A percentile compares a stretch with the other conserved stretches of the same genome.
Evolutionary conservation across 2,797 vertebrate genomes (phyloP).

Genomic region (Psittacula echo): DNA sequence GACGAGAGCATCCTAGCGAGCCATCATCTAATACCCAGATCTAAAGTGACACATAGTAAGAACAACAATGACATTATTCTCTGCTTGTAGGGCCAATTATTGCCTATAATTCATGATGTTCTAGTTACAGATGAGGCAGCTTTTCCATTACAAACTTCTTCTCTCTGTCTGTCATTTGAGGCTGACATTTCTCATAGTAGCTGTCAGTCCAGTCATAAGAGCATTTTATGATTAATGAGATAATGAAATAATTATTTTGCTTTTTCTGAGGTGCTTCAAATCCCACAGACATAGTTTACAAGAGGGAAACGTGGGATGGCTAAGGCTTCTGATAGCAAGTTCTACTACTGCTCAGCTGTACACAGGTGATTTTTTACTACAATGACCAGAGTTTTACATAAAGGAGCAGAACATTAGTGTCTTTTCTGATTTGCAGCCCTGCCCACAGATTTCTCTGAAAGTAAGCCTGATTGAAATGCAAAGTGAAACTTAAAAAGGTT

Average conservation of each 20-base stretch:
- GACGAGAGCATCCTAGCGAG: neutral
- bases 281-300: neutral
- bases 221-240: conserved; percentile 27
- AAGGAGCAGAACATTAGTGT: neutral
- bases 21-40: neutral
- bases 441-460: neutral
- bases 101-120: conserved; percentile 3
- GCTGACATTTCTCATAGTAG: conserved; percentile 15
- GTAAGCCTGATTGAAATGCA: neutral
- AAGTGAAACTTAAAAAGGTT: neutral
- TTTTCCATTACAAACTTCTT: conserved; percentile 17
- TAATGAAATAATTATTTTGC: neutral
- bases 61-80: conserved; percentile 1
- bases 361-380: neutral
- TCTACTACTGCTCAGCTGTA: neutral
- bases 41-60: conserved; percentile 3
- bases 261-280: neutral
- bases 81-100: conserved; percentile 7
- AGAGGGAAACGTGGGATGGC: neutral
- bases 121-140: neutral
- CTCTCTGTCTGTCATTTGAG: neutral
- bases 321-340: neutral
- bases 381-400: neutral
- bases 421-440: neutral
- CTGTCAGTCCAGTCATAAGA: neutral